Evolutionary conservation across 1,140 invertebrate species (phyloP), one percentile per base, ranked within the genome.

Genomic region (Mylabris phalerata): DNA sequence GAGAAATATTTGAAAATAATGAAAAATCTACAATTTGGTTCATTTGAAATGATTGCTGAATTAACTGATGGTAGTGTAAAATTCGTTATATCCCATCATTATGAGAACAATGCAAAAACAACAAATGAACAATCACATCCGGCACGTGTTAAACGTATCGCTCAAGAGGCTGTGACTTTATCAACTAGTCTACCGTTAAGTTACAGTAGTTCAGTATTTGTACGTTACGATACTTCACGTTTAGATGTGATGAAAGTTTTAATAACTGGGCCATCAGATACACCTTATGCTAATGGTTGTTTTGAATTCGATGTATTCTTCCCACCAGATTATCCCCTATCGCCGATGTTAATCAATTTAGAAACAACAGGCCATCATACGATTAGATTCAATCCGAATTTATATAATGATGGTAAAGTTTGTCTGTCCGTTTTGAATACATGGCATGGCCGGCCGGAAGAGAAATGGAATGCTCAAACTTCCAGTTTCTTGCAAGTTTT

Each of bases 361-460:
- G 89, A 95, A 78, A 98, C 95, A 9, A 98, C 93, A 2, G 95
- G 95, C 26, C 87, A 92, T 55, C 91, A 93, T 69, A 88, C 90
- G 0, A 90, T 98, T 63, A 83, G 95, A 60, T 98, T 98, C 74
- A 98, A 98, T 80, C 95, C 95, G 25, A 98, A 98, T 82, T 79
- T 98, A 24, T 98, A 98, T 76, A 93, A 95, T 77, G 93, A 97
- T 77, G 94, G 95, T 48, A 96, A 96, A 82, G 94, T 98, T 49
- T 97, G 95, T 75, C 84, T 98, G 64, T 95, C 92, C 64, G 90
- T 98, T 57, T 78, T 98, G 24, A 97, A 97, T 74, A 98, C 95
- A 0, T 98, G 95, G 95, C 94, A 98, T 75, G 95, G 95, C 4
- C 79, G 94, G 57, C 95, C 94, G n/a, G 95, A 98, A 75, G 95